Evolutionary conservation across 2,113 vertebrate species (phyloP).

Genomic region (Eublepharis macularius): DNA sequence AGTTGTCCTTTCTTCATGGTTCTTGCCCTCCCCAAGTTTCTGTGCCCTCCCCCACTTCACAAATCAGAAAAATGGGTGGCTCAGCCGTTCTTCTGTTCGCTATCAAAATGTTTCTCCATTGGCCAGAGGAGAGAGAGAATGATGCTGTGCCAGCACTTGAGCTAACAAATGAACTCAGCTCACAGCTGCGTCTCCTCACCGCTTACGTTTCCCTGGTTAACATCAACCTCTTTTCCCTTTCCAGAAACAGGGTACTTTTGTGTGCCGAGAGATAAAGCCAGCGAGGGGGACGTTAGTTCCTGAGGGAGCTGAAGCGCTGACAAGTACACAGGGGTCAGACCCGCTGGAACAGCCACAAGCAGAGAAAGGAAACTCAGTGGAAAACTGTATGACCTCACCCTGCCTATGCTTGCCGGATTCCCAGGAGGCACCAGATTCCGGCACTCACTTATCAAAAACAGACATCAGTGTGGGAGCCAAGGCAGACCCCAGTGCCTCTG

Average conservation of each 20-base stretch:
- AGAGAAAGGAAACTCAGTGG: conserved; percentile 69
- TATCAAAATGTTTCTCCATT: conserved; percentile 35
- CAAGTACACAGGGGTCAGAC: conserved; percentile 57
- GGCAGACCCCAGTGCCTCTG: conserved; percentile 61
- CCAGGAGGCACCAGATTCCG: conserved; percentile 72
- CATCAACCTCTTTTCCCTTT: conserved; percentile 76
- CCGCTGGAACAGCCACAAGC: conserved; percentile 53
- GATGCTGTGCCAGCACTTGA: conserved; percentile 62
- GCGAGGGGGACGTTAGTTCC: conserved; percentile 61
- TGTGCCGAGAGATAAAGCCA: conserved; percentile 76
- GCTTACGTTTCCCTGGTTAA: conserved; percentile 66
- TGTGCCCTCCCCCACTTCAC: conserved; percentile 34
- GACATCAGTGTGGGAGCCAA: conserved; percentile 63
- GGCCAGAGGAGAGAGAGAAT: conserved; percentile 41
- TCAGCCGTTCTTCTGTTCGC: conserved; percentile 51
- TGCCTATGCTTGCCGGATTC: conserved; percentile 66
- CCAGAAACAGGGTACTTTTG: conserved; percentile 76
- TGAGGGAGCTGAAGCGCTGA: conserved; percentile 68
- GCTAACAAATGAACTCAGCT: conserved; percentile 71
- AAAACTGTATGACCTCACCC: conserved; percentile 75
- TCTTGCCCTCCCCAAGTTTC: conserved; percentile 43
- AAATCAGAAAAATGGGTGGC: conserved; percentile 52
- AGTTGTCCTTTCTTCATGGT: conserved; percentile 31
- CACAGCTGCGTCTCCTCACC: conserved; percentile 69
- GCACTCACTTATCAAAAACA: conserved; percentile 76